phyloP scores from a whole-genome alignment of 2,888 invertebrate species.

The Cephus nigrinus region DNA sequence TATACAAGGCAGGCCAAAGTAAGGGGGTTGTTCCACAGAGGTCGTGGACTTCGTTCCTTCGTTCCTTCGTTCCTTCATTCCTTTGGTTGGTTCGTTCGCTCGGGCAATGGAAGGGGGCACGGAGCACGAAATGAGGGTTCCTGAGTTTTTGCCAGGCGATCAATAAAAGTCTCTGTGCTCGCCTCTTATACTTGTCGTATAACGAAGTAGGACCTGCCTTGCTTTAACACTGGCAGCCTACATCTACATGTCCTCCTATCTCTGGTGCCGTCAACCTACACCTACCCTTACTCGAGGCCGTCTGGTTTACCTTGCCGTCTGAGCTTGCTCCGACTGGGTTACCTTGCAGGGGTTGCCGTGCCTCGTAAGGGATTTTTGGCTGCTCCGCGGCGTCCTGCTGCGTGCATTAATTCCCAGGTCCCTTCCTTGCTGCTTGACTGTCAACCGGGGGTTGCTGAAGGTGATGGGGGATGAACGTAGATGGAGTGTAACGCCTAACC shows the following conservation, averaged over 20 bases:
- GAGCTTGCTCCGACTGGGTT: neutral
- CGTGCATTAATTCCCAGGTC: constrained; percentile 61
- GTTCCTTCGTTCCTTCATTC: neutral
- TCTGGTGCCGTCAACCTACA: neutral
- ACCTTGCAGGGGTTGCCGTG: neutral
- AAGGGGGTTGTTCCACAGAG: constrained; percentile 10
- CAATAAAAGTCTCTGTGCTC: constrained; percentile 66
- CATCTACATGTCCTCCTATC: neutral
- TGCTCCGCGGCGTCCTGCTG: constrained; percentile 57
- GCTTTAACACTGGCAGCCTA: neutral
- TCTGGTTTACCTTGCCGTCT: neutral
- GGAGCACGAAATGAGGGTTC: constrained; percentile 66
- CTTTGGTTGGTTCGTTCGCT: neutral
- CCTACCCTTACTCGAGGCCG: neutral
- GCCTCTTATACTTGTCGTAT: constrained; percentile 64
- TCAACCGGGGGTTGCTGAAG: neutral
- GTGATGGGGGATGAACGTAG: neutral
- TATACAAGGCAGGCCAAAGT: neutral
- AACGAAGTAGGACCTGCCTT: constrained; percentile 40
- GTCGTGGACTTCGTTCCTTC: constrained; percentile 8
- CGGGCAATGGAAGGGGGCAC: constrained; percentile 49
- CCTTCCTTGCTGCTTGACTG: constrained; percentile 29
- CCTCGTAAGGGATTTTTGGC: constrained; percentile 41
- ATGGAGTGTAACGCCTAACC: neutral
- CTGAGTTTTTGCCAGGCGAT: constrained; percentile 67